Percentiles rank a stretch among this genome's conserved stretches.
phyloP scores from a whole-genome alignment of 2,888 invertebrate genomes.

The Aphidoletes aphidimyza region DNA sequence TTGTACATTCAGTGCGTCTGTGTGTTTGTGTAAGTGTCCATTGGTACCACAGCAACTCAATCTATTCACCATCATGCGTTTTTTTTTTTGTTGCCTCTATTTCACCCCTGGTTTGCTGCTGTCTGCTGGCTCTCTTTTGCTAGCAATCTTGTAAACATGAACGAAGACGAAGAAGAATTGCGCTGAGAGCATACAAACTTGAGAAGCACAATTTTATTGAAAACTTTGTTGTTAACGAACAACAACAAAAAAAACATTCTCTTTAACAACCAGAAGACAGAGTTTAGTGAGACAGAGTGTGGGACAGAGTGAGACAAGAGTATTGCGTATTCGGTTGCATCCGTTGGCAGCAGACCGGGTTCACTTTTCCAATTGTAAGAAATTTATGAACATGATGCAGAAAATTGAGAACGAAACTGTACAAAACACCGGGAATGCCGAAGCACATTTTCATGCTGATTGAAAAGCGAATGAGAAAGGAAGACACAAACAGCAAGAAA shows the following conservation, averaged over 20 bases:
- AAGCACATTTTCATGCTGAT: background rate
- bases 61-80: constrained; percentile 27
- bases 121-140: too few relatives aligned
- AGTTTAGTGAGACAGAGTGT: too few relatives aligned
- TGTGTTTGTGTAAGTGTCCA: background rate
- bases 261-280: background rate
- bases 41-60: constrained; percentile 16
- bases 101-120: too few relatives aligned
- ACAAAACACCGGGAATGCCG: background rate
- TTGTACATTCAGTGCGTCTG: too few relatives aligned
- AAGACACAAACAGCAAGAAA: background rate
- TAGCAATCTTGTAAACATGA: constrained; percentile 24
- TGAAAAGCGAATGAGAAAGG: too few relatives aligned
- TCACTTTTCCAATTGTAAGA: background rate
- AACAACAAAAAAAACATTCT: background rate
- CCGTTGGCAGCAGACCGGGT: too few relatives aligned
- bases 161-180: too few relatives aligned
- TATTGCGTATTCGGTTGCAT: too few relatives aligned
- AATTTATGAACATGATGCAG: background rate
- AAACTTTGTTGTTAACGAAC: constrained; percentile 5
- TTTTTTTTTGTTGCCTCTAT: too few relatives aligned
- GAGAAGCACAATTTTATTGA: background rate
- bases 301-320: too few relatives aligned
- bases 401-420: background rate
- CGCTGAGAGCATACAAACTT: background rate